A percentile compares a stretch with the other conserved stretches of the same genome.
These are phyloP conservation scores for Silurus lanzhouensis DNA, from an alignment of 2,797 vertebrate genomes.

Conservation along the genomic window DNA sequence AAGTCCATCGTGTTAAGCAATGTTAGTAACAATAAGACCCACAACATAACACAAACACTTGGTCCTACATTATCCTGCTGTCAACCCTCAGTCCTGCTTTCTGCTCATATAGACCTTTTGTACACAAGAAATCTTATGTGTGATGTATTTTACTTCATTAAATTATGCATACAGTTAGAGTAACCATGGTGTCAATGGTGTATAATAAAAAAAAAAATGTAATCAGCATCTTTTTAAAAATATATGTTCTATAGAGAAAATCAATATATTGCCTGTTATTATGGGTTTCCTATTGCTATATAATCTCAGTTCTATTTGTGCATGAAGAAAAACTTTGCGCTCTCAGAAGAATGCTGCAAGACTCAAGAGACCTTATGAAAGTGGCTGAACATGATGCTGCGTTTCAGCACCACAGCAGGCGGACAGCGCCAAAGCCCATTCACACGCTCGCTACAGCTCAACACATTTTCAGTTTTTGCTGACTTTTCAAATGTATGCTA, in stretches of 20 bases:
- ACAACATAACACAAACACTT: not conserved
- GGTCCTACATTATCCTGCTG: not conserved
- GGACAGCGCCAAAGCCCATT: constrained; percentile 2
- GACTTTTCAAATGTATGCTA: constrained; percentile 8
- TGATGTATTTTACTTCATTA: not conserved
- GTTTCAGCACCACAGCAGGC: constrained; percentile 33
- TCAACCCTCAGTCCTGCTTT: not conserved
- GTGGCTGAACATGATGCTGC: not conserved
- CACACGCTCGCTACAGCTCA: not conserved
- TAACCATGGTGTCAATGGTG: not conserved
- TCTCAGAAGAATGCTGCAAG: not conserved
- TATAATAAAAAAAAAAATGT: not conserved
- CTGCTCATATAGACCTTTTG: not conserved
- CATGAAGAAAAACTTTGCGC: too few relatives aligned
- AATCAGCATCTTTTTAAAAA: not conserved
- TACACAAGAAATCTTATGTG: not conserved
- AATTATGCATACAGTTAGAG: not conserved
- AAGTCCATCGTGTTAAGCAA: not conserved
- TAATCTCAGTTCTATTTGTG: not conserved
- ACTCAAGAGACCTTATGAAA: not conserved
- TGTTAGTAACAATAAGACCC: not conserved
- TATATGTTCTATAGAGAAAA: not conserved
- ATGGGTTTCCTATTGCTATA: not conserved
- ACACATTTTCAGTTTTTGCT: not conserved
- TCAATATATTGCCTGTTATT: not conserved